Conservation (phyloP, 2,888 invertebrate species). For the Polylopha cassiicola region DNA sequence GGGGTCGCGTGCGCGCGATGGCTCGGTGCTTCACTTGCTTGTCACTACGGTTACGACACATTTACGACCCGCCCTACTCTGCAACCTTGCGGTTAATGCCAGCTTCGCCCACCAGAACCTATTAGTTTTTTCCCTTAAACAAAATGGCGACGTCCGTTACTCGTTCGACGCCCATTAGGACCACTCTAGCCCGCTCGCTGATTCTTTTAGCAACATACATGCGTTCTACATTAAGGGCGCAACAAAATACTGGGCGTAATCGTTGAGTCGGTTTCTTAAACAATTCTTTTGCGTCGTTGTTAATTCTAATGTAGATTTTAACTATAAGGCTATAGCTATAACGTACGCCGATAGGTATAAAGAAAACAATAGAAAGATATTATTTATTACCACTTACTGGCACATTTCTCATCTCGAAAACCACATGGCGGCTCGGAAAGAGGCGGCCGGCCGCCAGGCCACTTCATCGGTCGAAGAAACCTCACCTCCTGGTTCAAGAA, state of each 20-base stretch:
- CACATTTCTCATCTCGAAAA: slow-evolving; percentile 93
- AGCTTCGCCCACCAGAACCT: slow-evolving; percentile 40
- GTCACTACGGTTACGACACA: slow-evolving; percentile 42
- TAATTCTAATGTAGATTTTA: not conserved
- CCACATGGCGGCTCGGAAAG: slow-evolving; percentile 92
- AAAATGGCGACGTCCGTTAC: slow-evolving; percentile 35
- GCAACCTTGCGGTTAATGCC: slow-evolving; percentile 57
- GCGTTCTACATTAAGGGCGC: slow-evolving; percentile 42
- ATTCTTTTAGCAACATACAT: slow-evolving; percentile 47
- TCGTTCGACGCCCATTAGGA: slow-evolving; percentile 35
- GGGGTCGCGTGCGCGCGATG: slow-evolving; percentile 54
- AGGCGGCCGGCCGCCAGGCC: slow-evolving; percentile 87
- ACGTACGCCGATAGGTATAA: not conserved
- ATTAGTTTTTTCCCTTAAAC: slow-evolving; percentile 52
- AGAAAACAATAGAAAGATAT: not conserved
- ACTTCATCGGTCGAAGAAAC: slow-evolving; percentile 83
- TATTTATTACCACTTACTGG: slow-evolving; percentile 81
- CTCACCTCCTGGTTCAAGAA: slow-evolving; percentile 80
- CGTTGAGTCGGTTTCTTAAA: slow-evolving; percentile 1
- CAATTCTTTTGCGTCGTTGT: not conserved
- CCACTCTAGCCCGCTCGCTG: slow-evolving; percentile 40
- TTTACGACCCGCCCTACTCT: slow-evolving; percentile 55
- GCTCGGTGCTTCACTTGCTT: slow-evolving; percentile 43
- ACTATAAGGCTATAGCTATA: too few relatives aligned
- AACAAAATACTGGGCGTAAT: slow-evolving; percentile 18